phyloP scores from a whole-genome alignment of 2,113 vertebrate species.

The Chloropsis cyanopogon region DNA sequence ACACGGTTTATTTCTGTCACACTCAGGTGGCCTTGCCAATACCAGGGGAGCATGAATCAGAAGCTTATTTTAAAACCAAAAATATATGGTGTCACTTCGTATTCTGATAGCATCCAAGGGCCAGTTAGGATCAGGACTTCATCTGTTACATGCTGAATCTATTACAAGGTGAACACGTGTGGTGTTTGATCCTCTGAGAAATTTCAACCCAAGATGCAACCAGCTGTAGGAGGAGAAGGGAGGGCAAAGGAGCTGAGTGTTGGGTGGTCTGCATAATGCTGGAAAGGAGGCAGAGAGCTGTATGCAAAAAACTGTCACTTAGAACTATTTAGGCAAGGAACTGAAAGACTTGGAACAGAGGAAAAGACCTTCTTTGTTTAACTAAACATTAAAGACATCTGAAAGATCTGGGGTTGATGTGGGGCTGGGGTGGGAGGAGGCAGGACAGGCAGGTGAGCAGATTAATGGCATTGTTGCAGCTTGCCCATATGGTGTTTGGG shows the following conservation, averaged over 20 bases:
- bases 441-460: constrained; percentile 28
- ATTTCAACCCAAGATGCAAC: background rate
- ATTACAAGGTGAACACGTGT: background rate
- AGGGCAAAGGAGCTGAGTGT: background rate
- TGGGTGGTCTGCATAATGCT: constrained; percentile 27
- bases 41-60: constrained; percentile 6
- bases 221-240: background rate
- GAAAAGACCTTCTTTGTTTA: constrained; percentile 35
- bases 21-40: background rate
- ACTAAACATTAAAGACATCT: background rate
- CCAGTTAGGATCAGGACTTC: background rate
- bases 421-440: constrained; percentile 19
- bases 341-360: constrained; percentile 45
- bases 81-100: constrained; percentile 3
- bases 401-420: constrained; percentile 23
- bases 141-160: background rate
- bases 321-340: background rate
- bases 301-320: constrained; percentile 39
- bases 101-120: background rate
- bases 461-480: constrained; percentile 17
- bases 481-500: background rate
- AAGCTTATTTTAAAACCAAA: constrained; percentile 37
- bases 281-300: background rate
- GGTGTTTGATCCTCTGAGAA: background rate
- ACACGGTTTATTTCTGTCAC: constrained; percentile 21